These are phyloP conservation scores for Dascillus cervinus DNA, from an alignment of 2,888 invertebrate species.

Conservation along the genomic window DNA sequence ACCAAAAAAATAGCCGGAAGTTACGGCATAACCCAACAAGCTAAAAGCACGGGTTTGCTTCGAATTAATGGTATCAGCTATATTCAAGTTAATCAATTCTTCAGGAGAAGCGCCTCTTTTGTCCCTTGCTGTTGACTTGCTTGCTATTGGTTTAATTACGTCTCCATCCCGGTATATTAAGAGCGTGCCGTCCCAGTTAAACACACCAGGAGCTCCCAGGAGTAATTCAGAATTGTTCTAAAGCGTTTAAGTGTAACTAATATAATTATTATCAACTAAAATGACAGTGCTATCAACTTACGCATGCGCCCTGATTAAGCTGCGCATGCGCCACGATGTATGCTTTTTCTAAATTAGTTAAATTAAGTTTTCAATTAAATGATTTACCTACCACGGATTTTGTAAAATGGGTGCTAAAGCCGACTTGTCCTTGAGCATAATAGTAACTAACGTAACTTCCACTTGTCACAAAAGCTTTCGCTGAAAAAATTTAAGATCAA, in stretches of 20 bases:
- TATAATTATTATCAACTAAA: no score
- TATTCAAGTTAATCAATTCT: conserved; percentile 34
- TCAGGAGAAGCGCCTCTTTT: no score
- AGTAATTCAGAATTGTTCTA: conserved; percentile 37
- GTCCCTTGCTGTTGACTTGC: conserved; percentile 11
- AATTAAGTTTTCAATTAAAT: neutral
- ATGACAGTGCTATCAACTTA: no score
- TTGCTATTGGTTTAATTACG: conserved; percentile 16
- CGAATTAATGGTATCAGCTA: conserved; percentile 41
- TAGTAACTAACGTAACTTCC: no score
- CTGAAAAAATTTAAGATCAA: neutral
- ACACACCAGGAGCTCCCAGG: conserved; percentile 55
- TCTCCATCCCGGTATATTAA: conserved; percentile 21
- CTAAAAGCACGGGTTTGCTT: conserved; percentile 42
- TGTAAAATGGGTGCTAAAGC: conserved; percentile 46
- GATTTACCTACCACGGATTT: conserved; percentile 25
- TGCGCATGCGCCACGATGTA: no score
- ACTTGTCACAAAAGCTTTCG: neutral
- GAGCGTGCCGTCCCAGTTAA: conserved; percentile 49
- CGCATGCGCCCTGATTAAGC: no score
- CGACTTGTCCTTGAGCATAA: conserved; percentile 48
- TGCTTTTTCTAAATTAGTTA: no score
- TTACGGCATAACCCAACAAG: conserved; percentile 50
- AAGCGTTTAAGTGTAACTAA: no score
- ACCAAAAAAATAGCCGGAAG: conserved; percentile 45